Base-by-base conservation (phyloP, 2,797 vertebrate species). In the Coreius guichenoti region DNA sequence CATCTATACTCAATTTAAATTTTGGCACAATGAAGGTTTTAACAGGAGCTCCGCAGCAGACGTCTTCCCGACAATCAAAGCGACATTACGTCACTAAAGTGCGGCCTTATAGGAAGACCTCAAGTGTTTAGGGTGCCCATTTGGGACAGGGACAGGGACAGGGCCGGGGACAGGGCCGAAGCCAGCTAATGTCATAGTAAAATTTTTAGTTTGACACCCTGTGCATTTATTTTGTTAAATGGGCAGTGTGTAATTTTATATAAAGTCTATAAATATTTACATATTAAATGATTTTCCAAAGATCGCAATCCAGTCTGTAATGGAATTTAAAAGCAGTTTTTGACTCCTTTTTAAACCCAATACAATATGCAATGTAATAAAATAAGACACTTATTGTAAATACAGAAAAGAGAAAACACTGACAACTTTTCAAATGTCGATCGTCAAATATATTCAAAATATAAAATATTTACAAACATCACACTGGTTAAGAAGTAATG, bases 401-500 rank as follows among this genome's bases (percentile, higher is more conserved):
- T 19, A 51, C 16, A 29, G 9, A 74, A 79, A 7, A 51, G 4
- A 74, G 13, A 23, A 54, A 63, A 80, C 54, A 49, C 16, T 23
- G 26, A 76, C 29, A 39, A 8, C 14, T 69, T 86, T 58, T 82
- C 6, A 47, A 36, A 72, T 54, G 69, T 51, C 17, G 43, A 49
- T 67, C 21, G n/a, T 51, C 54, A 58, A 77, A 72, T 85, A 63
- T 87, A 81, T 81, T 78, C 33, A 56, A 49, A n/a, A 68, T 87
- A 78, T 56, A 74, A 82, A 87, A 36, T 69, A 87, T 84, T 49
- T 84, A 78, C 45, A 81, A 82, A 73, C n/a, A 49, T 65, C 58
- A 81, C 51, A 78, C 33, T 8, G 51, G 65, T 85, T 77, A 87
- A 67, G 65, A 84, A 77, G 43, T 31, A 47, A 61, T 43, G 29